phyloP scores from a whole-genome alignment of 2,797 vertebrate species.

The Acanthopagrus latus region DNA sequence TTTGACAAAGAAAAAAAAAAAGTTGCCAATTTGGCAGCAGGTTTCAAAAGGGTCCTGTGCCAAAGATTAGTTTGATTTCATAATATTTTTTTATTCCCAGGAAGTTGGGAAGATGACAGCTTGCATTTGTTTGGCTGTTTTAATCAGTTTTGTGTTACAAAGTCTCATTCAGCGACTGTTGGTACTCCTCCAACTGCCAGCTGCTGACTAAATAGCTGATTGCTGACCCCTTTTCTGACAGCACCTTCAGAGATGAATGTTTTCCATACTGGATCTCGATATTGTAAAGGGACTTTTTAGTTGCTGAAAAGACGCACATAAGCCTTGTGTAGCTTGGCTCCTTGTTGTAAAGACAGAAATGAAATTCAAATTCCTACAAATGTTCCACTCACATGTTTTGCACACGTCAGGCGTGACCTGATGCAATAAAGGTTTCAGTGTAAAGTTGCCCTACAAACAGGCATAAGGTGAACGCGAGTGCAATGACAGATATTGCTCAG shows the following conservation, averaged over 20 bases:
- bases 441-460: neutral
- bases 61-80: constrained; percentile 16
- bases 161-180: neutral
- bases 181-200: neutral
- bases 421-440: neutral
- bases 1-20: neutral
- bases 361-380: neutral
- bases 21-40: constrained; percentile 17
- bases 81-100: constrained; percentile 4
- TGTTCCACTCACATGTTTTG: neutral
- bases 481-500: constrained; percentile 51
- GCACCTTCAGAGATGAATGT: neutral
- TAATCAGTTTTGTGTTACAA: neutral
- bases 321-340: neutral
- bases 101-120: constrained; percentile 2
- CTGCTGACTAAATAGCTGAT: neutral
- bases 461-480: constrained; percentile 21
- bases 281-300: neutral
- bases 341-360: neutral
- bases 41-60: neutral
- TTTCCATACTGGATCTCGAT: neutral
- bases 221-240: neutral
- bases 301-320: neutral
- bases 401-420: neutral
- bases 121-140: neutral